Conservation (phyloP, 2,888 invertebrate species). For the Cetonia aurata region DNA sequence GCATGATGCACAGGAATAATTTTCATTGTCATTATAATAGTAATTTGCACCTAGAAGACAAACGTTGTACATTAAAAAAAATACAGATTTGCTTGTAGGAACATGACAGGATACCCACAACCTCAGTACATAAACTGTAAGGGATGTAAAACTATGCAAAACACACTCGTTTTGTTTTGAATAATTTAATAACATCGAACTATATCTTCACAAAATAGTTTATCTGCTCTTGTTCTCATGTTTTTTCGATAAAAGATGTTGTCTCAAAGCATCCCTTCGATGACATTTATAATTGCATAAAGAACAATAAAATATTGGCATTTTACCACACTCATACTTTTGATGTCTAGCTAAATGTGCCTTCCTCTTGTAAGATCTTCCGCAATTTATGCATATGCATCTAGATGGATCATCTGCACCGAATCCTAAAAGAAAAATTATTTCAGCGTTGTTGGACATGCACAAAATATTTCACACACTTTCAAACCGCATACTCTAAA, state of each 20-base stretch:
- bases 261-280: slow-evolving; percentile 38
- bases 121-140: slow-evolving; percentile 43
- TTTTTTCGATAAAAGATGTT: slow-evolving; percentile 40
- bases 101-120: slow-evolving; percentile 57
- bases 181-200: slow-evolving; percentile 23
- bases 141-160: slow-evolving; percentile 18
- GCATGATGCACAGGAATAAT: slow-evolving; percentile 63
- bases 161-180: background rate
- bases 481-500: no score
- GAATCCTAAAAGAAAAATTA: slow-evolving; percentile 31
- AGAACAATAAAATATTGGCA: slow-evolving; percentile 52
- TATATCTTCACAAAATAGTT: slow-evolving; percentile 13
- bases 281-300: slow-evolving; percentile 49
- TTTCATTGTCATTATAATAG: slow-evolving; percentile 34
- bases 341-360: slow-evolving; percentile 51
- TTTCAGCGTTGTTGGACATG: slow-evolving; percentile 10
- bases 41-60: slow-evolving; percentile 36
- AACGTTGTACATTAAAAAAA: slow-evolving; percentile 2
- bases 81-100: background rate
- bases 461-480: slow-evolving; percentile 10
- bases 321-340: slow-evolving; percentile 55
- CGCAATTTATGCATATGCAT: slow-evolving; percentile 47
- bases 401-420: slow-evolving; percentile 26
- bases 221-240: slow-evolving; percentile 35
- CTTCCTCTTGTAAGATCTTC: slow-evolving; percentile 50